Evolutionary conservation across 2,797 vertebrate species (phyloP), one percentile per base, ranked within the genome.

Genomic region (Amazona ochrocephala): DNA sequence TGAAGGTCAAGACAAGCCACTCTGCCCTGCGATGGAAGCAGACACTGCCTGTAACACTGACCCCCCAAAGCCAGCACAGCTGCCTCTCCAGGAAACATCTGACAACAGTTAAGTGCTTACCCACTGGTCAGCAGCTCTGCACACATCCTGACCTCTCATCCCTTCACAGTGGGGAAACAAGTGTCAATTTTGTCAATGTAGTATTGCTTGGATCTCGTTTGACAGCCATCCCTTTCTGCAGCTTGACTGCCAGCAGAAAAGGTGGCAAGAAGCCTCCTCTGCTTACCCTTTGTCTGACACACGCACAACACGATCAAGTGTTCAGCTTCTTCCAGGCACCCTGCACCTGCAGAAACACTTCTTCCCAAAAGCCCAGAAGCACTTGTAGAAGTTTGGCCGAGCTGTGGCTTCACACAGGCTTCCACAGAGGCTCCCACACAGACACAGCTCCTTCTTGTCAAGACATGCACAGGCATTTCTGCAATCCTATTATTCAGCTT

Each of bases 301-400:
- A 14, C 10, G 34, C 29, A 39, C 39, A 61, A 47, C 21, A 13
- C 0, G 3, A 80, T 39, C 3, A 2, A 56, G 44, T 0, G 10
- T 51, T 80, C 30, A 4, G 65, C 61, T 93, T 60, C 70, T 39
- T 58, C 65, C 60, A 47, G 61, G 14, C 32, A 67, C 34, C 21
- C 32, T 54, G 32, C 41, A n/a, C 42, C 44, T 4, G 0, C 1
- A 1, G 42, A 8, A 64, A 24, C 0, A 1, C 41, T n/a, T 73
- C 73, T 48, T 77, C n/a, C 70, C 15, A 0, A 39, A 50, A 87
- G 26, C 48, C n/a, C 66, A 73, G 58, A n/a, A 7, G 1, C 14
- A 2, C 20, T 24, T 9, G 51, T 20, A 60, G 82, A 34, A 64
- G 56, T 29, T 37, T 3, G 3, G 82, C 48, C 10, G 10, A 58